These are phyloP conservation scores for Catharus ustulatus DNA, from an alignment of 2,797 vertebrate genomes.

Conservation along the genomic window DNA sequence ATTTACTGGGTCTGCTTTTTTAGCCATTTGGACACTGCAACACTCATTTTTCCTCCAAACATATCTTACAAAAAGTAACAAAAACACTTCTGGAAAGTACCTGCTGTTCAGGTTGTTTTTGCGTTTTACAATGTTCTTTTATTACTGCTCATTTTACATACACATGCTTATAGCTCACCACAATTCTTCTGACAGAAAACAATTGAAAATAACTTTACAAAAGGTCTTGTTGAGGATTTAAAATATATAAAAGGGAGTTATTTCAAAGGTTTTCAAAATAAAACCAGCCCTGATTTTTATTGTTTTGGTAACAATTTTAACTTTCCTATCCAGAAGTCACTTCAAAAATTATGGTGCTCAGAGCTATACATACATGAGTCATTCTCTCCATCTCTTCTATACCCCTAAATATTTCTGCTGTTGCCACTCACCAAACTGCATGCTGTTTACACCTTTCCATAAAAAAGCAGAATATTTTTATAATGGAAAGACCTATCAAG, in stretches of 20 bases:
- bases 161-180: background rate
- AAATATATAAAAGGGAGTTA: background rate
- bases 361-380: background rate
- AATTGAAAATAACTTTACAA: background rate
- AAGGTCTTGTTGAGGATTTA: background rate
- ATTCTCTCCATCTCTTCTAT: background rate
- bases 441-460: background rate
- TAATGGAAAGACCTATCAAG: background rate
- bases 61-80: background rate
- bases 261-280: background rate
- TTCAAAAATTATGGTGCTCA: background rate
- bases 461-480: background rate
- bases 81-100: constrained; percentile 2
- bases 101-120: background rate
- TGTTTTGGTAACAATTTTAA: background rate
- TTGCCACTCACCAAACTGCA: background rate
- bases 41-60: background rate
- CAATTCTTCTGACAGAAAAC: background rate
- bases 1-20: constrained; percentile 35
- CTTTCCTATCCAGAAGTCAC: background rate
- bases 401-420: background rate
- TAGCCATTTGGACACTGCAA: background rate
- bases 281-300: background rate
- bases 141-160: background rate
- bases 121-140: background rate